phyloP scores from a whole-genome alignment of 1,140 invertebrate species.

The Schlechtendalia chinensis region DNA sequence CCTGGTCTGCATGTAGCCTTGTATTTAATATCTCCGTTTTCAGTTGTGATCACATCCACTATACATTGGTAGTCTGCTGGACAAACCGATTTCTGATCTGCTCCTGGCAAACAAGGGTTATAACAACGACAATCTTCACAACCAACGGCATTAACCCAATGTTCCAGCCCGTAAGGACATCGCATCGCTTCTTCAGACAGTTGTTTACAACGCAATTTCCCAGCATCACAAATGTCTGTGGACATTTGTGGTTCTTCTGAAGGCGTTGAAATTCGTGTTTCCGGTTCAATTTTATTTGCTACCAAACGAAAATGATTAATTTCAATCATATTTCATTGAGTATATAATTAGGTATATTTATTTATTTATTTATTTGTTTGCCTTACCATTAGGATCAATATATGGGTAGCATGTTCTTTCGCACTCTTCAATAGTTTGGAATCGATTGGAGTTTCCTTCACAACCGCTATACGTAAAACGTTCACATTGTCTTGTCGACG shows the following conservation, averaged over 20 bases:
- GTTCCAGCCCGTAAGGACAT: slow-evolving; percentile 76
- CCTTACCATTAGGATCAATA: slow-evolving; percentile 65
- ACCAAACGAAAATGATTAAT: not conserved
- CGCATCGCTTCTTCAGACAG: slow-evolving; percentile 56
- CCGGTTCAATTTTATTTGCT: slow-evolving; percentile 56
- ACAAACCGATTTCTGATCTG: slow-evolving; percentile 60
- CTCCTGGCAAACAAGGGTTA: slow-evolving; percentile 66
- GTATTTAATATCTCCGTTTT: slow-evolving; percentile 57
- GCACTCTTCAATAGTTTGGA: slow-evolving; percentile 76
- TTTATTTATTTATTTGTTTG: not conserved
- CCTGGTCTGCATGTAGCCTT: slow-evolving; percentile 66
- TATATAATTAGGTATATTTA: not conserved
- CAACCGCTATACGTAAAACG: slow-evolving; percentile 80
- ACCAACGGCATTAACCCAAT: slow-evolving; percentile 63
- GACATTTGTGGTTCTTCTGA: slow-evolving; percentile 50
- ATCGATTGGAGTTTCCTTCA: slow-evolving; percentile 80
- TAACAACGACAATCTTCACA: slow-evolving; percentile 76
- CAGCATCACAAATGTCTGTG: slow-evolving; percentile 60
- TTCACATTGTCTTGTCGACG: slow-evolving; percentile 61
- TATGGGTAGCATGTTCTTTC: slow-evolving; percentile 74
- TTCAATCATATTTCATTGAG: not conserved
- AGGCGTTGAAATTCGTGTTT: slow-evolving; percentile 32
- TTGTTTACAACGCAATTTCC: slow-evolving; percentile 61
- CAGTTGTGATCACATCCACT: slow-evolving; percentile 61
- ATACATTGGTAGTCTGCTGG: slow-evolving; percentile 66